Evolutionary conservation across 2,797 vertebrate genomes (phyloP).

Genomic region (Rhadinocentrus ornatus): DNA sequence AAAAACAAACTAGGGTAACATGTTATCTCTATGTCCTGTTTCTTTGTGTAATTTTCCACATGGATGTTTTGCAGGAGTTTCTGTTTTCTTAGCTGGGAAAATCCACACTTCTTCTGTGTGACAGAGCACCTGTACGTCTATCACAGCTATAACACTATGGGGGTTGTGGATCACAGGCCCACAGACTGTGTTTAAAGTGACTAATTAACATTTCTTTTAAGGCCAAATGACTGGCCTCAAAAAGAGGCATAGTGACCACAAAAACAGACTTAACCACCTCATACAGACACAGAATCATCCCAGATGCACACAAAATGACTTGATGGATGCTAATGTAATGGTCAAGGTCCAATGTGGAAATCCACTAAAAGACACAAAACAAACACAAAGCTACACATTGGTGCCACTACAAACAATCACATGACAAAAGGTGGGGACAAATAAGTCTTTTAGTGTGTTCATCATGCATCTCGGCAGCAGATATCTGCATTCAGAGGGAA

Average conservation of each 20-base stretch:
- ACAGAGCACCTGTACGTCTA: neutral
- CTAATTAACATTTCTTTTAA: neutral
- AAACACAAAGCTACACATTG: too few species aligned
- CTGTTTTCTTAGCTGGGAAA: slow-evolving; percentile 31
- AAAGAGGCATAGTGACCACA: neutral
- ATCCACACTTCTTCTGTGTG: slow-evolving; percentile 11
- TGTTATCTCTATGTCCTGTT: slow-evolving; percentile 8
- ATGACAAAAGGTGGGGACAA: too few species aligned
- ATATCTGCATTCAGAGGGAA: too few species aligned
- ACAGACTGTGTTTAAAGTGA: neutral
- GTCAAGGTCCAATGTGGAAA: too few species aligned
- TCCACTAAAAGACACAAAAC: too few species aligned
- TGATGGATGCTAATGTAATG: too few species aligned
- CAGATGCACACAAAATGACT: too few species aligned
- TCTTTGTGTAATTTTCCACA: slow-evolving; percentile 35
- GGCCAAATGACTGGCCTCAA: neutral
- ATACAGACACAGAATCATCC: neutral
- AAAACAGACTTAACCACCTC: neutral
- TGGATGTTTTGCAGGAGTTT: neutral
- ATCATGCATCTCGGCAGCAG: neutral
- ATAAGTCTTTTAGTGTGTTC: neutral
- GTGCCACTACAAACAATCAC: too few species aligned
- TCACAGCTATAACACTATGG: neutral
- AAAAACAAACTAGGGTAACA: slow-evolving; percentile 21
- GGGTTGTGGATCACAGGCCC: too few species aligned